Percentiles rank a stretch among this genome's conserved stretches.
These are phyloP conservation scores for Callyntrura sp. DNA, from an alignment of 2,888 invertebrate genomes.

Conservation along the genomic window DNA sequence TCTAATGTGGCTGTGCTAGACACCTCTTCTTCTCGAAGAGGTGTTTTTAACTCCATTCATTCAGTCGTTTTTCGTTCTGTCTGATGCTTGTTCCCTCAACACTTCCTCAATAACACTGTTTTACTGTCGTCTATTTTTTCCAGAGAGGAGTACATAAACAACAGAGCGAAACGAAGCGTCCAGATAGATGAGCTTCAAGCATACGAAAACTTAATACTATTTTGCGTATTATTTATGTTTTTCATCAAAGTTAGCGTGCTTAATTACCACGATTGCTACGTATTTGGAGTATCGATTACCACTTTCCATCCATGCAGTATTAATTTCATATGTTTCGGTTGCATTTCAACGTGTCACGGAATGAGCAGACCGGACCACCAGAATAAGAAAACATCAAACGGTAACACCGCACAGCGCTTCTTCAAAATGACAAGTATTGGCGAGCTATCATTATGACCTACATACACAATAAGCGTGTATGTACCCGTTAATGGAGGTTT, in stretches of 20 bases:
- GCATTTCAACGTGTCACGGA: conserved; percentile 50
- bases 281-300: conserved; percentile 63
- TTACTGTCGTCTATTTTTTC: not conserved
- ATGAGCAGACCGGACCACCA: not conserved
- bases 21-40: conserved; percentile 59
- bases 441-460: not conserved
- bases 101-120: conserved; percentile 2
- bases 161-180: too few relatives aligned
- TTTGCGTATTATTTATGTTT: not conserved
- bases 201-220: not conserved
- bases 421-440: not conserved
- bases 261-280: conserved; percentile 64
- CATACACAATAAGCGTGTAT: not conserved
- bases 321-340: conserved; percentile 49
- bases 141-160: too few relatives aligned
- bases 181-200: not conserved
- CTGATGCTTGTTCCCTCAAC: not conserved
- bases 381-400: not conserved
- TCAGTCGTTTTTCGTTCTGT: not conserved
- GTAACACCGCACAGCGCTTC: not conserved
- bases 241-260: conserved; percentile 24
- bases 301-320: conserved; percentile 56
- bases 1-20: conserved; percentile 32
- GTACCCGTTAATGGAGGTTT: not conserved
- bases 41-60: conserved; percentile 60